Conservation (phyloP, 64 coral and sea anemone species). For the Actinia equina region DNA sequence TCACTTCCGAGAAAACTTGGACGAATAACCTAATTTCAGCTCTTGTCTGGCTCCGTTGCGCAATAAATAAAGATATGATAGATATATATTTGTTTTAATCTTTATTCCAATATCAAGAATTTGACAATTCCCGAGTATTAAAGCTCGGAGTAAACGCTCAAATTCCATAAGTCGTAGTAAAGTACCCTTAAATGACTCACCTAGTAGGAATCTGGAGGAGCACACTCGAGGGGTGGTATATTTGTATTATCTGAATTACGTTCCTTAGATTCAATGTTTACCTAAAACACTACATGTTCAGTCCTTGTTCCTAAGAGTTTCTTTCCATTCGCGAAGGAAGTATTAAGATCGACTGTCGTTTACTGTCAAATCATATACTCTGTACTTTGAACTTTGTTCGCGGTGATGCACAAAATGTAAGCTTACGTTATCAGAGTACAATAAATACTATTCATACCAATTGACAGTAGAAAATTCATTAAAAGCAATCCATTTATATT, state of each 20-base stretch:
- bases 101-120: neutral
- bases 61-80: constrained; percentile 5
- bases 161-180: neutral
- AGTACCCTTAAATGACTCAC: neutral
- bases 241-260: neutral
- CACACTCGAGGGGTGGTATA: neutral
- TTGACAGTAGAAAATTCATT: neutral
- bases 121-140: neutral
- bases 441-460: neutral
- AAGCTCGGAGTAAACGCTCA: neutral
- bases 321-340: neutral
- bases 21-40: neutral
- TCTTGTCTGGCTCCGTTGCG: neutral
- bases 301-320: neutral
- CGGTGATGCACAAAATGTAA: neutral
- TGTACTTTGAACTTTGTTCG: neutral
- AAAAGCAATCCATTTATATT: neutral
- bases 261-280: neutral
- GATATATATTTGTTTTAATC: neutral
- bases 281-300: neutral
- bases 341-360: neutral
- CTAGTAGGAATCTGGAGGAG: neutral
- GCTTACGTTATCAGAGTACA: neutral
- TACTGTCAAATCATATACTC: neutral
- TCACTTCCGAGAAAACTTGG: constrained; percentile 13